Evolutionary conservation across 2,113 vertebrate genomes (phyloP), one percentile per base, ranked within the genome.

Genomic region (Platycercus adscitus): DNA sequence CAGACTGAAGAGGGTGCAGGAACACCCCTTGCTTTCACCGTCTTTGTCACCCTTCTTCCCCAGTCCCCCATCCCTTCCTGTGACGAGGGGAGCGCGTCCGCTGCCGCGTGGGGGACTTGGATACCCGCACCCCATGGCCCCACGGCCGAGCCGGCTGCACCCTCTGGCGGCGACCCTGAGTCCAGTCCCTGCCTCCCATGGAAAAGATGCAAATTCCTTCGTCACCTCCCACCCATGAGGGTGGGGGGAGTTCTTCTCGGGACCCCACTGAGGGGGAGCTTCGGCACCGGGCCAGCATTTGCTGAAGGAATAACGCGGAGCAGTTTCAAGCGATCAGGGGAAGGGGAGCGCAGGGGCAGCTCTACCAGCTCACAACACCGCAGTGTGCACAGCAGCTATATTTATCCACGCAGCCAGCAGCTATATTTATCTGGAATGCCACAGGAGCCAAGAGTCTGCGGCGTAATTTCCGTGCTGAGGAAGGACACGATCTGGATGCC

Each of bases 381-480:
- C 75, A 71, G 64, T 28, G 87, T 70, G 70, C 52, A 9, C 78
- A 33, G 81, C 47, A 31, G 89, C 90, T 96, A 95, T 95, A 91
- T 96, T 96, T 96, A 92, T 47, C 91, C 46, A 3, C 41, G 4
- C 1, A 28, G 53, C 81, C 41, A 0, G 87, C 73, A 41, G 86
- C 82, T 97, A 95, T 94, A 96, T 96, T 96, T 96, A 93, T 95
- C 82, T 28, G 46, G 82, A 84, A 90, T 52, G 88, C 80, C 76
- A 56, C 55, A 80, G 82, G 47, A 94, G 85, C 64, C 37, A 0
- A n/a, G 71, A 75, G 64, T 23, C 76, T 88, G 33, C 0, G 0
- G 72, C 85, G 17, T 39, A n/a, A 31, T 41, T 94, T 70, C 82
- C 3, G 9, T 26, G n/a, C 53, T 37, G 44, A 1, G 0, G 49